Evolutionary conservation across 1,140 invertebrate genomes (phyloP).

Genomic region (Batillaria attramentaria): DNA sequence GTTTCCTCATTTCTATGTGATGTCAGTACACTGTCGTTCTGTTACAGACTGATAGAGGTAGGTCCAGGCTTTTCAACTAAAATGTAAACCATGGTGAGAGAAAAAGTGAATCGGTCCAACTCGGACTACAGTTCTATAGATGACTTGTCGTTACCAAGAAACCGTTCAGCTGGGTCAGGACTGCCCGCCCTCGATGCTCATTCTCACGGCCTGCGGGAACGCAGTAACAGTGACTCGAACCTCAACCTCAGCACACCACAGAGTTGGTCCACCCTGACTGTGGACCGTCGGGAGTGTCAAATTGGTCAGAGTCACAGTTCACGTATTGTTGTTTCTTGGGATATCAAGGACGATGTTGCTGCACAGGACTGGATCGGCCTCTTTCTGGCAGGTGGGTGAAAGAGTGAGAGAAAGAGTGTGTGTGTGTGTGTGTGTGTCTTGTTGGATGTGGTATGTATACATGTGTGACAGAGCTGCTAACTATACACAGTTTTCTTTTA

Average conservation of each 20-base stretch:
- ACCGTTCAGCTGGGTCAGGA: constrained; percentile 34
- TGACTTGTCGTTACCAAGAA: constrained; percentile 59
- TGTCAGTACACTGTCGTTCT: too few species aligned
- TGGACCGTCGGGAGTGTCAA: constrained; percentile 45
- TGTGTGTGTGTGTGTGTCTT: too few species aligned
- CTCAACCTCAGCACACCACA: constrained; percentile 49
- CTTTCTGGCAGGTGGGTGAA: constrained; percentile 65
- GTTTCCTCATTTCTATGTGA: too few species aligned
- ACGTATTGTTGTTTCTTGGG: constrained; percentile 66
- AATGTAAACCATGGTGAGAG: constrained; percentile 43
- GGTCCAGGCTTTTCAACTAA: too few species aligned
- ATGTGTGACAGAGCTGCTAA: too few species aligned
- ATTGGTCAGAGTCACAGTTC: constrained; percentile 43
- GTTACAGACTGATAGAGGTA: too few species aligned
- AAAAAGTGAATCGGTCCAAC: constrained; percentile 38
- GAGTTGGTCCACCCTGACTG: constrained; percentile 53
- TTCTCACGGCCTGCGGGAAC: constrained; percentile 46
- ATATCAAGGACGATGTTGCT: constrained; percentile 69
- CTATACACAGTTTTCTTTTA: too few species aligned
- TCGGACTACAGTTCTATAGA: constrained; percentile 54
- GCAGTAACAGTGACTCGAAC: constrained; percentile 63
- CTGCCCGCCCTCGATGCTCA: constrained; percentile 37
- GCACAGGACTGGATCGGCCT: constrained; percentile 72
- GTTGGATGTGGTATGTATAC: too few species aligned
- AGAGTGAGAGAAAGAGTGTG: constrained; percentile 13